Evolutionary conservation across 2,888 invertebrate genomes (phyloP).

Genomic region (Philonicus albiceps): DNA sequence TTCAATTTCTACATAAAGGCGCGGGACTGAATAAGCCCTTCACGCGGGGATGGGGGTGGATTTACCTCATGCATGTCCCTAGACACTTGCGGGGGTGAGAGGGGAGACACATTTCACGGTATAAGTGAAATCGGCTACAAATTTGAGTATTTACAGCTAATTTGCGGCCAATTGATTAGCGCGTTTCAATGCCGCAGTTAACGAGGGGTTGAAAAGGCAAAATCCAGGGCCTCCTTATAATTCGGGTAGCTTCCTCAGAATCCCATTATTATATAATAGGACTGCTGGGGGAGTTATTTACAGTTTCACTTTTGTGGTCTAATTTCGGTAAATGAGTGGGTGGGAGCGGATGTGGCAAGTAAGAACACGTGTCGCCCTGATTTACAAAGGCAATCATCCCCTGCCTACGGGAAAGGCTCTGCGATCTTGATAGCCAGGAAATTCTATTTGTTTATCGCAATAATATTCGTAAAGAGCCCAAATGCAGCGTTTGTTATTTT

Average conservation of each 20-base stretch:
- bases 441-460: neutral
- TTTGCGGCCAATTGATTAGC: slow-evolving; percentile 39
- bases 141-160: slow-evolving; percentile 38
- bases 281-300: neutral
- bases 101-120: neutral
- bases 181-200: slow-evolving; percentile 25
- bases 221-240: neutral
- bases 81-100: neutral
- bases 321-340: neutral
- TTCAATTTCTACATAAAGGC: neutral
- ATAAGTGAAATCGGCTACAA: slow-evolving; percentile 19
- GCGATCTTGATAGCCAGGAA: neutral
- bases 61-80: neutral
- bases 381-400: neutral
- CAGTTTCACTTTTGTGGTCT: slow-evolving; percentile 32
- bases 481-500: neutral
- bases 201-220: slow-evolving; percentile 29
- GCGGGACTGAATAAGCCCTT: neutral
- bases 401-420: neutral
- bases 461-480: neutral
- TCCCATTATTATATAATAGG: neutral
- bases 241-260: neutral
- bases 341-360: neutral
- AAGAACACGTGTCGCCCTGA: slow-evolving; percentile 5
- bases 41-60: neutral